These are phyloP conservation scores for Eustalomyia histrio DNA, from an alignment of 2,888 invertebrate genomes.

Conservation along the genomic window DNA sequence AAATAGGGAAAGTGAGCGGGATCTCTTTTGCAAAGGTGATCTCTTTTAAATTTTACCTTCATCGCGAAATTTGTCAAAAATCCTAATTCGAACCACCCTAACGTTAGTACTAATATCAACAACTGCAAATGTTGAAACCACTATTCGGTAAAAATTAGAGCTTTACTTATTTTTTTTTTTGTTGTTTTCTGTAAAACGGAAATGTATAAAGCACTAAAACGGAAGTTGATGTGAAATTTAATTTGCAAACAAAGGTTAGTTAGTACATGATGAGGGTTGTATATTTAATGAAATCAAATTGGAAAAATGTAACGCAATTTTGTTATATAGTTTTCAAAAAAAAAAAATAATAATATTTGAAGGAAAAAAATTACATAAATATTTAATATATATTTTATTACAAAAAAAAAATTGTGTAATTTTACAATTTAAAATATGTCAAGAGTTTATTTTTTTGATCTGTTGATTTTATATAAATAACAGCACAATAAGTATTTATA, in stretches of 20 bases:
- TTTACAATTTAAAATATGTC: slow-evolving; percentile 35
- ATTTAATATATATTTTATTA: too few relatives aligned
- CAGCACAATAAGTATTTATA: slow-evolving; percentile 22
- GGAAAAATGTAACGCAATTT: slow-evolving; percentile 49
- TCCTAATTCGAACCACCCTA: too few relatives aligned
- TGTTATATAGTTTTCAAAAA: background rate
- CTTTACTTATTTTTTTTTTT: slow-evolving; percentile 43
- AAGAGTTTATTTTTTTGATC: background rate
- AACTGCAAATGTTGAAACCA: slow-evolving; percentile 27
- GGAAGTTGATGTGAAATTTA: slow-evolving; percentile 62
- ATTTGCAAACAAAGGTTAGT: slow-evolving; percentile 61
- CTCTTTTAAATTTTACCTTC: too few relatives aligned
- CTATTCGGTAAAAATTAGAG: slow-evolving; percentile 29
- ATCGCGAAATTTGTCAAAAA: too few relatives aligned
- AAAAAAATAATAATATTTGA: too few relatives aligned
- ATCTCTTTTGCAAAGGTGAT: too few relatives aligned
- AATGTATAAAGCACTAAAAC: slow-evolving; percentile 57
- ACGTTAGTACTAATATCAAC: too few relatives aligned
- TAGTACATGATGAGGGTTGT: slow-evolving; percentile 35
- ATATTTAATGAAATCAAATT: slow-evolving; percentile 53
- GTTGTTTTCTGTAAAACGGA: slow-evolving; percentile 49
- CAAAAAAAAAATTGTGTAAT: background rate
- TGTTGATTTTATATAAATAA: background rate
- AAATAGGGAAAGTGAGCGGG: too few relatives aligned
- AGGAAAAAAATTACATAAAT: too few relatives aligned